Evolutionary conservation across 1,140 invertebrate genomes (phyloP), one percentile per base, ranked within the genome.

Genomic region (Tribolium castaneum): DNA sequence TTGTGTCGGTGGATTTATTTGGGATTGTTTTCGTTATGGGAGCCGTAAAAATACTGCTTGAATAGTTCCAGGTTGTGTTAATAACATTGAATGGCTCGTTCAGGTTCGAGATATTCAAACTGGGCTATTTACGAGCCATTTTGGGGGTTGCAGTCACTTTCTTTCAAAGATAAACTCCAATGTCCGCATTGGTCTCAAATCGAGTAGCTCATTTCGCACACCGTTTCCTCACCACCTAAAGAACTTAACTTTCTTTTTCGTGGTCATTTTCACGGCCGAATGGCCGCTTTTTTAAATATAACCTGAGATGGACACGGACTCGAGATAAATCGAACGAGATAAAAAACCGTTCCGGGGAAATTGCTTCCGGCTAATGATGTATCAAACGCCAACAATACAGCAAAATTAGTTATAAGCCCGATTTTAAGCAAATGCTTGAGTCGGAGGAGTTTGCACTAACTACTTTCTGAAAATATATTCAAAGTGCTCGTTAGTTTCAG

Each of bases 121-220:
- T 34, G 59, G 59, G 59, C 75, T 56, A 62, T 49, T 45, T 62
- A 12, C 51, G 54, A 66, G 16, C 16, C 16, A 19, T 19, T 62
- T 39, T 35, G 14, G 74, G 22, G 56, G 45, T 71, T 35, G 62
- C 51, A 72, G 51, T 71, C 66, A 78, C 51, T 59, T 78, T 50
- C 76, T 35, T 73, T 72, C 39, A 78, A 66, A 78, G 62, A 78
- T 54, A 73, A 54, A 78, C 62, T 73, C 71, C 6, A 62, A 66
- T 25, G 62, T 78, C 62, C 62, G 30, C 49, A 54, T n/a, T 39
- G 56, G 56, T 16, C 56, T 73, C 66, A 72, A 78, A 78, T 70
- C 22, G 66, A 78, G 70, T 78, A 78, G 50, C 51, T 73, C 70
- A 78, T 78, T 78, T 73, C 59, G 59, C 52, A 78, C 66, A 52